These are phyloP conservation scores for Elaphurus davidianus DNA, from an alignment of 2,113 vertebrate species.

Conservation along the genomic window DNA sequence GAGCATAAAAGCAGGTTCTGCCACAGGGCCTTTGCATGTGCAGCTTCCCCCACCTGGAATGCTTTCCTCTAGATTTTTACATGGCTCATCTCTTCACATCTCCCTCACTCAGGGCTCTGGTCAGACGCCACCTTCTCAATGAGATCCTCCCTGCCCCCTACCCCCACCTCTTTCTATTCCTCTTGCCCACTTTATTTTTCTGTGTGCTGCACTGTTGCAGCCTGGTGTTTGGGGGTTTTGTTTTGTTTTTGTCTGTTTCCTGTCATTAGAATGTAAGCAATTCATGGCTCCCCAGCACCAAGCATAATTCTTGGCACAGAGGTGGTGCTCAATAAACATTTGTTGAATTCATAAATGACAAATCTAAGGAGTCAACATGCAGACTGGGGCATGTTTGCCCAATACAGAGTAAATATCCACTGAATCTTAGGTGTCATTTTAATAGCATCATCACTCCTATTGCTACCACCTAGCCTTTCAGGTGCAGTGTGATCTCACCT, in stretches of 20 bases:
- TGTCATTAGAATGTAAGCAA: not conserved
- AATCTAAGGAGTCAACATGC: not conserved
- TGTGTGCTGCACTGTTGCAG: not conserved
- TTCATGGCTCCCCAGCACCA: not conserved
- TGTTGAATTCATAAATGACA: not conserved
- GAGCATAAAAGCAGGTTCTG: not conserved
- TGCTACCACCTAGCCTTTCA: not conserved
- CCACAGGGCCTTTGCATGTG: not conserved
- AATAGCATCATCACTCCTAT: no score
- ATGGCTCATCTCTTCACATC: not conserved
- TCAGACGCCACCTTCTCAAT: not conserved
- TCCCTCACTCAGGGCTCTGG: not conserved
- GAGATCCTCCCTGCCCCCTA: not conserved
- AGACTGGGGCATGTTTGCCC: not conserved
- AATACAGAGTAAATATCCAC: not conserved
- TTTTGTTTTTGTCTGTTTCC: not conserved
- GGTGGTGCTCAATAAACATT: not conserved
- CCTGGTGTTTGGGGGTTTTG: not conserved
- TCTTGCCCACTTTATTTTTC: not conserved
- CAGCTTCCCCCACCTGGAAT: not conserved
- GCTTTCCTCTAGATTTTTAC: not conserved
- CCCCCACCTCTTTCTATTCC: not conserved
- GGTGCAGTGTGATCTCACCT: not conserved
- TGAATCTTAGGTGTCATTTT: not conserved
- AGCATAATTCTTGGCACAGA: not conserved